Evolutionary conservation across 2,888 invertebrate species (phyloP).

Genomic region (Copidosoma aretas): DNA sequence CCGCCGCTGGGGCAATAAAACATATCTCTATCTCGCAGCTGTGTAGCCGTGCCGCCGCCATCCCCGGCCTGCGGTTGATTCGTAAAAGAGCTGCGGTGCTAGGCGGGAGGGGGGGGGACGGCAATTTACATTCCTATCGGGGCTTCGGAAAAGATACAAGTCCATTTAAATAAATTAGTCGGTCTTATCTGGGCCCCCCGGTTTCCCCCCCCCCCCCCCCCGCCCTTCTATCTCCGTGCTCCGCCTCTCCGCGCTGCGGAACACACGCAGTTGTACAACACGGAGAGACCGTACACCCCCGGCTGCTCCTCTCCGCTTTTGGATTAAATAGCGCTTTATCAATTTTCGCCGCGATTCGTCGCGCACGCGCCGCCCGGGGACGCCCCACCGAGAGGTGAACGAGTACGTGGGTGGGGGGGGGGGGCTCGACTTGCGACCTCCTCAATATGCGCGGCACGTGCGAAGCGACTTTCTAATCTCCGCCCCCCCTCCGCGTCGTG

Average conservation of each 20-base stretch:
- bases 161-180: constrained; percentile 63
- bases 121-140: constrained; percentile 63
- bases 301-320: constrained; percentile 14
- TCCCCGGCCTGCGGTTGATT: constrained; percentile 50
- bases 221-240: no score
- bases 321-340: constrained; percentile 62
- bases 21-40: constrained; percentile 59
- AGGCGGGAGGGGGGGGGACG: constrained; percentile 1
- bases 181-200: constrained; percentile 55
- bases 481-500: not conserved
- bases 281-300: not conserved
- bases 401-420: not conserved
- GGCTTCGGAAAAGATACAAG: constrained; percentile 60
- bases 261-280: not conserved
- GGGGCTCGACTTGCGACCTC: not conserved
- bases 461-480: constrained; percentile 37
- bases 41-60: constrained; percentile 60
- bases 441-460: constrained; percentile 38
- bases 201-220: no score
- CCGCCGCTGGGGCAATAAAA: constrained; percentile 58
- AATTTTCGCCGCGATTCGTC: constrained; percentile 61
- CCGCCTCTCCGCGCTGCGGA: constrained; percentile 34
- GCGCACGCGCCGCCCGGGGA: constrained; percentile 46
- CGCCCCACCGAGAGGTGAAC: constrained; percentile 7
- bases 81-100: constrained; percentile 38